phyloP scores from a whole-genome alignment of 2,797 vertebrate species.

The Fratercula arctica region DNA sequence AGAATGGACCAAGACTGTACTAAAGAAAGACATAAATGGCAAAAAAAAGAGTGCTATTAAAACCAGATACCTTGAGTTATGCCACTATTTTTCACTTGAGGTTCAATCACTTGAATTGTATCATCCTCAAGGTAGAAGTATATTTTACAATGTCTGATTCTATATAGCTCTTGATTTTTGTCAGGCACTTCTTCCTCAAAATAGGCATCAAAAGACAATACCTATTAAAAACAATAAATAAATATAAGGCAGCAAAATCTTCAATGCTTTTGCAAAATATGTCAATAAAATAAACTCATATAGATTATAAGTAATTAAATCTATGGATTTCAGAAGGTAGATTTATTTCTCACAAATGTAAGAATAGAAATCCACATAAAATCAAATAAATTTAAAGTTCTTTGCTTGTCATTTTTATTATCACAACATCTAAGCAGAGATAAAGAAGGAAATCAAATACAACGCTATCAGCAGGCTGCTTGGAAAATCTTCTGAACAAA shows the following conservation, averaged over 20 bases:
- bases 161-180: conserved; percentile 79
- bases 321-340: not conserved
- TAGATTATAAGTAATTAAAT: conserved; percentile 19
- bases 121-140: conserved; percentile 92
- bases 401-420: conserved; percentile 43
- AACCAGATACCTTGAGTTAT: conserved; percentile 86
- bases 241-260: conserved; percentile 34
- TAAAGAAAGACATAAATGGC: not conserved
- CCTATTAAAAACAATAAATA: conserved; percentile 78
- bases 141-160: conserved; percentile 89
- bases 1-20: not conserved
- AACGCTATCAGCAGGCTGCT: conserved; percentile 37
- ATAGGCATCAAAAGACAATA: conserved; percentile 88
- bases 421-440: conserved; percentile 36
- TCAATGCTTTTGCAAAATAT: conserved; percentile 16
- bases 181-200: conserved; percentile 83
- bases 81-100: conserved; percentile 85
- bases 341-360: conserved; percentile 19
- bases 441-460: conserved; percentile 47
- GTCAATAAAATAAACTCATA: conserved; percentile 45
- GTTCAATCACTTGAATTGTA: conserved; percentile 91
- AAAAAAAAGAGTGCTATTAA: not conserved
- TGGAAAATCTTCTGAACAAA: conserved; percentile 34
- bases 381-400: conserved; percentile 22
- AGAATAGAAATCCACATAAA: conserved; percentile 36